Base-by-base conservation (phyloP, 37 sponge, comb jelly and placozoan species). In the Mnemiopsis leidyi region DNA sequence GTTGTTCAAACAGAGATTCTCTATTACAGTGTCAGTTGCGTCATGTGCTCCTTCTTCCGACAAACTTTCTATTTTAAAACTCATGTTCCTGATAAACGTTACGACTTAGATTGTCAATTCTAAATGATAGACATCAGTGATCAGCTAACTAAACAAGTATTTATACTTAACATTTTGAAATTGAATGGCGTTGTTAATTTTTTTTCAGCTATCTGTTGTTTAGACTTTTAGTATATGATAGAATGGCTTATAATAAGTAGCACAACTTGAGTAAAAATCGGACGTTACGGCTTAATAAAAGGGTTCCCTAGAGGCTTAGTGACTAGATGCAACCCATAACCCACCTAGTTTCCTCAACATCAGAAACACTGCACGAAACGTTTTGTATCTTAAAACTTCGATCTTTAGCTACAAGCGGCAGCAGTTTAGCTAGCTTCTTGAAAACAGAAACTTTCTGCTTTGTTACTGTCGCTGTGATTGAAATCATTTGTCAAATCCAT, bases 71-170 rank as follows among this genome's bases (percentile, higher is more conserved):
- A 85, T 40, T 25, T 85, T 85, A 23, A 85, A 40, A 85, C 90
- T 85, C 61, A 85, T 85, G 90, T 85, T 85, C 90, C 90, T 85
- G 61, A 79, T 3, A 20, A 69, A 61, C 68, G 68, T 61, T 21
- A 61, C 18, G 68, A 9, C 68, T 9, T 61, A 18, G 68, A 61
- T 18, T 61, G 68, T 21, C 9, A 61, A 18, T 61, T 18, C 68
- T 18, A 61, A 61, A 9, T 61, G n/a, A n/a, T n/a, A n/a, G n/a
- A n/a, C n/a, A n/a, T n/a, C n/a, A n/a, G n/a, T n/a, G n/a, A n/a
- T n/a, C n/a, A n/a, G n/a, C n/a, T n/a, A n/a, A n/a, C n/a, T n/a
- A n/a, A n/a, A n/a, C n/a, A n/a, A n/a, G n/a, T n/a, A n/a, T n/a
- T n/a, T n/a, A n/a, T n/a, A n/a, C n/a, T n/a, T n/a, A n/a, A n/a